These are phyloP conservation scores for Gryon sp. DNA, from an alignment of 1,140 invertebrate genomes.

Conservation along the genomic window DNA sequence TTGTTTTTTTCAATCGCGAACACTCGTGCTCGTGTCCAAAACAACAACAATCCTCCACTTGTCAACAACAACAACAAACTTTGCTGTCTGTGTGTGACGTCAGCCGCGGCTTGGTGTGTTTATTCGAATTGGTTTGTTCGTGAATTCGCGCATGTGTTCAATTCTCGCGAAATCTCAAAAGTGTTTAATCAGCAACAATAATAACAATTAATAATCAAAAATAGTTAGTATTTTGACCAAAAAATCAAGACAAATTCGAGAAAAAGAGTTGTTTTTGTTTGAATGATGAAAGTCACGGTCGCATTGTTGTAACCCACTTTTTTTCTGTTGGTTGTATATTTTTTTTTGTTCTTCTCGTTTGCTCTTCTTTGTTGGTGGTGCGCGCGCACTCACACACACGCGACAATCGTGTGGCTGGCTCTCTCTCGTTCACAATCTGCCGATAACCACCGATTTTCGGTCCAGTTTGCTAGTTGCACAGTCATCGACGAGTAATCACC, in stretches of 20 bases:
- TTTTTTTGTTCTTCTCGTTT: too few species aligned
- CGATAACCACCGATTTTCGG: conserved; percentile 11
- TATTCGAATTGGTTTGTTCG: too few species aligned
- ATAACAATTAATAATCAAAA: conserved; percentile 1
- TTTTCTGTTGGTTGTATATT: conserved; percentile 14
- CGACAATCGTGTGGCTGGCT: too few species aligned
- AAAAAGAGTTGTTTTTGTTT: too few species aligned
- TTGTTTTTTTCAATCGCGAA: conserved; percentile 66
- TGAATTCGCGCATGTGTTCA: too few species aligned
- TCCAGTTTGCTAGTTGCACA: conserved; percentile 52
- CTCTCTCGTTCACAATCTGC: too few species aligned
- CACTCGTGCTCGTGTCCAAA: conserved; percentile 66
- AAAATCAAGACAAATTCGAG: too few species aligned
- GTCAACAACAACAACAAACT: conserved; percentile 14
- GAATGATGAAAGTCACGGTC: conserved; percentile 15
- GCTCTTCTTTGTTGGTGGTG: background rate
- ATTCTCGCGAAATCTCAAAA: too few species aligned
- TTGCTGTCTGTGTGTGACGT: conserved; percentile 11
- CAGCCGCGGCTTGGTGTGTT: too few species aligned
- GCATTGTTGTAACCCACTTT: conserved; percentile 28
- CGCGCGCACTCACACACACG: background rate
- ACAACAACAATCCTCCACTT: conserved; percentile 67
- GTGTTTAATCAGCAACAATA: conserved; percentile 8
- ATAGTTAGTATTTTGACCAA: too few species aligned
- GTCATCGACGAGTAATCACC: too few species aligned